Evolutionary conservation across 1,140 invertebrate species (phyloP).

Genomic region (Leptinotarsa texana): DNA sequence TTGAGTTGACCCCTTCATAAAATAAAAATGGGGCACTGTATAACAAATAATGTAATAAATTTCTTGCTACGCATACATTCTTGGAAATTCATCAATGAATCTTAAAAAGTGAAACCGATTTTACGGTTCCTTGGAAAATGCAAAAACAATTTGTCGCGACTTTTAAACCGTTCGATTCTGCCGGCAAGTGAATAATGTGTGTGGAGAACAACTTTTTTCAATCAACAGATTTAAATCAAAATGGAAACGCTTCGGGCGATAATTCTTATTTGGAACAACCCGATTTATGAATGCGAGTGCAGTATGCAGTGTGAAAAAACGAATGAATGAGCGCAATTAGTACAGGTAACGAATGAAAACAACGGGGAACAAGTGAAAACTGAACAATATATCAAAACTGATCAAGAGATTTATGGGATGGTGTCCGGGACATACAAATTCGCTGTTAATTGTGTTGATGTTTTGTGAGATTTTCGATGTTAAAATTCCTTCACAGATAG

Average conservation of each 20-base stretch:
- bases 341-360: conserved; percentile 1
- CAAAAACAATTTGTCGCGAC: conserved; percentile 13
- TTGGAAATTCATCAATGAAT: neutral
- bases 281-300: conserved; percentile 17
- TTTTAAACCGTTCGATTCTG: neutral
- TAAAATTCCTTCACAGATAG: too few species aligned
- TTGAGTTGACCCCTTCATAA: too few species aligned
- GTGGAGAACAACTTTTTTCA: conserved; percentile 13
- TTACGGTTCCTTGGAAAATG: conserved; percentile 17
- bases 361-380: neutral
- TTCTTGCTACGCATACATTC: too few species aligned
- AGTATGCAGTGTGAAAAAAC: conserved; percentile 4
- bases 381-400: too few species aligned
- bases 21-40: too few species aligned
- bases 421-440: too few species aligned
- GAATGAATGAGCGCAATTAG: neutral
- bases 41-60: too few species aligned
- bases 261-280: conserved; percentile 10
- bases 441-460: too few species aligned
- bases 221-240: conserved; percentile 20
- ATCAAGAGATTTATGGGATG: too few species aligned
- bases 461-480: too few species aligned
- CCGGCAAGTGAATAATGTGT: conserved; percentile 10
- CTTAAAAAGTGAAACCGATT: neutral
- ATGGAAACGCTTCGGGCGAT: conserved; percentile 3